phyloP scores from a whole-genome alignment of 2,888 invertebrate species.

The Ormyrus rosae region DNA sequence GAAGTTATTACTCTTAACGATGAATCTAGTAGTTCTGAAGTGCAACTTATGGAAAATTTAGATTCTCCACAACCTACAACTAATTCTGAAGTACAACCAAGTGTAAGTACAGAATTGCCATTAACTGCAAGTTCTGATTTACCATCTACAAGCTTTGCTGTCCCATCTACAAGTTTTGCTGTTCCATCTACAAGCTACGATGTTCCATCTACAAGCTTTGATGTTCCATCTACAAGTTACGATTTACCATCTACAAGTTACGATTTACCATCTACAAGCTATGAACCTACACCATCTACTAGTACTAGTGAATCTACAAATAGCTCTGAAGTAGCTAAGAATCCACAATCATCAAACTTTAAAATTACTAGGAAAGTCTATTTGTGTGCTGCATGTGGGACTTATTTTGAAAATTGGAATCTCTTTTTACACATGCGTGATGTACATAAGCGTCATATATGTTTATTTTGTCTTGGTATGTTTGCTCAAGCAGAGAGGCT shows the following conservation, averaged over 20 bases:
- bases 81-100: slow-evolving; percentile 7
- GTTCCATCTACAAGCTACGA: background rate
- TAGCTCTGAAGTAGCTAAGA: background rate
- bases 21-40: slow-evolving; percentile 9
- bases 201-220: background rate
- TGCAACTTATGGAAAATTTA: slow-evolving; percentile 69
- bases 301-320: background rate
- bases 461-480: slow-evolving; percentile 89
- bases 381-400: slow-evolving; percentile 88
- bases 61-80: background rate
- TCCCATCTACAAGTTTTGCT: slow-evolving; percentile 21
- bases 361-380: slow-evolving; percentile 87
- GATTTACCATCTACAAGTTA: background rate
- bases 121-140: slow-evolving; percentile 12
- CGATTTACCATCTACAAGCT: slow-evolving; percentile 23
- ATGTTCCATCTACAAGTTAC: slow-evolving; percentile 3
- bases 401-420: slow-evolving; percentile 92
- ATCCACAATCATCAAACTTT: slow-evolving; percentile 77
- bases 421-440: slow-evolving; percentile 90
- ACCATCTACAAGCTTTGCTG: slow-evolving; percentile 6
- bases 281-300: slow-evolving; percentile 12
- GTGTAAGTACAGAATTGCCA: slow-evolving; percentile 6
- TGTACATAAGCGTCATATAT: slow-evolving; percentile 88
- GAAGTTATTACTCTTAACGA: slow-evolving; percentile 56
- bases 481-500: slow-evolving; percentile 88